Conservation (phyloP, 2,797 vertebrate genomes). For the Geotrypetes seraphini region DNA sequence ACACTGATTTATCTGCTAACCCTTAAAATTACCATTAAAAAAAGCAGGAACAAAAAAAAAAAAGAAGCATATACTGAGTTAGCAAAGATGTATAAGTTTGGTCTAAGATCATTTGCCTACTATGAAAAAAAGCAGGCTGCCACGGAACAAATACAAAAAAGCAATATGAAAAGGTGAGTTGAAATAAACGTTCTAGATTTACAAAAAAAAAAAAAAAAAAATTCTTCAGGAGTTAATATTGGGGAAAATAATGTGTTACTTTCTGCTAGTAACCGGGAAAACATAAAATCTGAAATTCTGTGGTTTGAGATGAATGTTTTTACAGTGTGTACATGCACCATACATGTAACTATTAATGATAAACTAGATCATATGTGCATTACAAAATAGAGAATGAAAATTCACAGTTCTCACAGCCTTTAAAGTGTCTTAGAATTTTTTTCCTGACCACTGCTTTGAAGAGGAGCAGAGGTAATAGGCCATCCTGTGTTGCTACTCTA, state of each 20-base stretch:
- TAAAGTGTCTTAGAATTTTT: conserved; percentile 58
- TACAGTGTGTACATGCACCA: conserved; percentile 31
- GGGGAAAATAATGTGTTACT: no score
- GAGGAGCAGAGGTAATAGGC: conserved; percentile 11
- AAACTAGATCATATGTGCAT: conserved; percentile 19
- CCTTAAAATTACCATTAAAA: conserved; percentile 46
- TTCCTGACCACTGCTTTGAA: conserved; percentile 28
- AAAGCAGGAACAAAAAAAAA: conserved; percentile 12
- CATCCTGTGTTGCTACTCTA: conserved; percentile 29
- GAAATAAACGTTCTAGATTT: conserved; percentile 27
- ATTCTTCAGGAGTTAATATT: conserved; percentile 18
- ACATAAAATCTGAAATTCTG: conserved; percentile 36
- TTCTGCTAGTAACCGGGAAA: conserved; percentile 36
- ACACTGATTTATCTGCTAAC: conserved; percentile 40
- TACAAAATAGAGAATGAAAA: conserved; percentile 44
- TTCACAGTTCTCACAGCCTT: conserved; percentile 64
- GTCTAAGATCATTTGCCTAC: no score
- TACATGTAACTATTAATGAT: conserved; percentile 17
- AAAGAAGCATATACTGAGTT: no score
- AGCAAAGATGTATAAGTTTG: no score
- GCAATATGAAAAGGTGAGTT: conserved; percentile 32
- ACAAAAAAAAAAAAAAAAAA: conserved; percentile 28
- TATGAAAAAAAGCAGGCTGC: no score
- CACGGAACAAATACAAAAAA: conserved; percentile 27
- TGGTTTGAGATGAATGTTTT: conserved; percentile 43